Percentiles rank a stretch among this genome's conserved stretches.
Conservation (phyloP, 2,113 vertebrate species). For the Eudorcas thomsonii region DNA sequence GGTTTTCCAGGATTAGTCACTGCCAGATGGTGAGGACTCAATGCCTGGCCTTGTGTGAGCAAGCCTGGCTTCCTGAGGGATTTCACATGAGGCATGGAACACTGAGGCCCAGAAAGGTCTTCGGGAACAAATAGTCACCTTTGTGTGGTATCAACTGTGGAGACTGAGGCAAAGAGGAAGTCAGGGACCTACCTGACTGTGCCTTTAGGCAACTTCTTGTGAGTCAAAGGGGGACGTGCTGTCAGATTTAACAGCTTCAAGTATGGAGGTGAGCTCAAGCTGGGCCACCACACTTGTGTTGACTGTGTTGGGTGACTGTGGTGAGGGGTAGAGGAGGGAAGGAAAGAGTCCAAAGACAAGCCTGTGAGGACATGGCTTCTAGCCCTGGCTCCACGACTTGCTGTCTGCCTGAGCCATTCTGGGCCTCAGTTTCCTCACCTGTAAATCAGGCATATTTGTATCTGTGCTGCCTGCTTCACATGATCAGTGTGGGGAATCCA, state of each 20-base stretch:
- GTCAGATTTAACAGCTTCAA: neutral
- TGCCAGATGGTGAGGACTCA: constrained; percentile 3
- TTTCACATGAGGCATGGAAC: neutral
- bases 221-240: neutral
- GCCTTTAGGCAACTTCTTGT: neutral
- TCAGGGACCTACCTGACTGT: neutral
- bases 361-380: neutral
- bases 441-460: neutral
- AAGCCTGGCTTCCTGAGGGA: neutral
- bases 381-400: neutral
- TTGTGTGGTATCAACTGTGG: neutral
- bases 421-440: neutral
- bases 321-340: neutral
- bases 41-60: neutral
- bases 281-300: neutral
- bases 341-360: neutral
- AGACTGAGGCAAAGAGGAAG: neutral
- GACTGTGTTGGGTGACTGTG: neutral
- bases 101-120: neutral
- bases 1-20: constrained; percentile 29
- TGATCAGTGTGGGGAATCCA: neutral
- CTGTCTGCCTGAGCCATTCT: neutral
- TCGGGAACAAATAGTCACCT: neutral
- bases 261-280: neutral
- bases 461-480: neutral